Base-by-base conservation (phyloP, 2,888 invertebrate genomes). In the Meta bourneti region DNA sequence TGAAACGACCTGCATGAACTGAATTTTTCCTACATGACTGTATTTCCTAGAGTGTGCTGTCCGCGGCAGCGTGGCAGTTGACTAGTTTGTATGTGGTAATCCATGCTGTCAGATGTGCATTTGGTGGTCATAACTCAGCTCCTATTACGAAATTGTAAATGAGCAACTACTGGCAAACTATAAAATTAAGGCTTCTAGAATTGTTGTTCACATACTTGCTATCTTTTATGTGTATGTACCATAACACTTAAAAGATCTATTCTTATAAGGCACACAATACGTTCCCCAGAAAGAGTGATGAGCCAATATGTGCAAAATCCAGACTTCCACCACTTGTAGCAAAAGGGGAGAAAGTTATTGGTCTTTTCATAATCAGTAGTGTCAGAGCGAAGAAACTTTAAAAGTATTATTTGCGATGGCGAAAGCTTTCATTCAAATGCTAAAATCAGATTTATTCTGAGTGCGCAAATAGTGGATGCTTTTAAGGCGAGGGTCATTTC, bases 401-500 rank as follows among this genome's bases (percentile, higher is more conserved):
- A 61, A 19, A 19, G 34, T 79, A 79, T 61, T 79, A 52, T 79
- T 61, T 52, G 49, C 19, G 20, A 79, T 34, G 13, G 61, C 61
- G 16, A 61, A 61, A 61, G 16, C 79, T 19, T 61, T 48, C 61
- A 69, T 61, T 61, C 16, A 54, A 54, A 79, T 13, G 79, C 79
- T 61, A 54, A 61, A 79, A 61, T 61, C 61, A 79, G 54, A 54
- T 79, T 61, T 79, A 79, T 54, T 79, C 54, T 11, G 61, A 61
- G 61, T 7, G 54, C 54, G 61, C 54, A 79, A 61, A 19, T 19
- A 54, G 16, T 61, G 11, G 9, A 34, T 11, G 79, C 54, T 61
- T 20, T 79, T 79, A 61, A 77, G 54, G 61, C n/a, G 52, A 51
- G 16, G 61, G 79, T 61, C 79, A 48, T 61, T 79, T 79, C 54